Conservation (phyloP, 2,888 invertebrate species). For the Diogma glabrata region DNA sequence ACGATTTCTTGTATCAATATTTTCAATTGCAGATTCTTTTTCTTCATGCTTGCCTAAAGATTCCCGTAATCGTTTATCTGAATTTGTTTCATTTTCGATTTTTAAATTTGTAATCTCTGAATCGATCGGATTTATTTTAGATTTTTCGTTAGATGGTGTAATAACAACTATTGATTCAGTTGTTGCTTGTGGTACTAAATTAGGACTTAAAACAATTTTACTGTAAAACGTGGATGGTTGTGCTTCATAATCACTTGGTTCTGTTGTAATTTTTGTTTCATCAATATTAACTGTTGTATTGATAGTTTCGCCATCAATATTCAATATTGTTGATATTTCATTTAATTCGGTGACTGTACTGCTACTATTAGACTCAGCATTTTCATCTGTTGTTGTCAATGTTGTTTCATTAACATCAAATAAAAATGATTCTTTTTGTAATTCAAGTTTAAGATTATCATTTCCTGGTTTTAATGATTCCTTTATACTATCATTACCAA, state of each 20-base stretch:
- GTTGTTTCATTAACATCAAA: conserved; percentile 8
- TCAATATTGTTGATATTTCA: no score
- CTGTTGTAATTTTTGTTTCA: conserved; percentile 6
- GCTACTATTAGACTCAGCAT: no score
- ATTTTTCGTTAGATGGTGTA: background rate
- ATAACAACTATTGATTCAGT: background rate
- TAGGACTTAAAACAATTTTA: background rate
- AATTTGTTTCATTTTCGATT: conserved; percentile 4
- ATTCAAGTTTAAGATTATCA: conserved; percentile 5
- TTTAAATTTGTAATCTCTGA: no score
- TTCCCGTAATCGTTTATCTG: conserved; percentile 1
- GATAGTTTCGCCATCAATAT: no score
- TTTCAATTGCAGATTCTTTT: conserved; percentile 11
- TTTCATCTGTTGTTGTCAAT: background rate
- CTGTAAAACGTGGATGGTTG: background rate
- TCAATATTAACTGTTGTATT: background rate
- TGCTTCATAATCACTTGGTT: no score
- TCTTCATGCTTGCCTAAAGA: conserved; percentile 9
- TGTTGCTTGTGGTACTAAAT: background rate
- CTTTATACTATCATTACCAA: background rate
- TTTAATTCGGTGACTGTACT: no score
- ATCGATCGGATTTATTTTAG: no score
- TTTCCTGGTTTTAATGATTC: conserved; percentile 8
- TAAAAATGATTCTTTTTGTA: conserved; percentile 11
- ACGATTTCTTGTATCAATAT: conserved; percentile 16